Evolutionary conservation across 1,140 invertebrate species (phyloP), one percentile per base, ranked within the genome.

Genomic region (Harlomillsia oculata): DNA sequence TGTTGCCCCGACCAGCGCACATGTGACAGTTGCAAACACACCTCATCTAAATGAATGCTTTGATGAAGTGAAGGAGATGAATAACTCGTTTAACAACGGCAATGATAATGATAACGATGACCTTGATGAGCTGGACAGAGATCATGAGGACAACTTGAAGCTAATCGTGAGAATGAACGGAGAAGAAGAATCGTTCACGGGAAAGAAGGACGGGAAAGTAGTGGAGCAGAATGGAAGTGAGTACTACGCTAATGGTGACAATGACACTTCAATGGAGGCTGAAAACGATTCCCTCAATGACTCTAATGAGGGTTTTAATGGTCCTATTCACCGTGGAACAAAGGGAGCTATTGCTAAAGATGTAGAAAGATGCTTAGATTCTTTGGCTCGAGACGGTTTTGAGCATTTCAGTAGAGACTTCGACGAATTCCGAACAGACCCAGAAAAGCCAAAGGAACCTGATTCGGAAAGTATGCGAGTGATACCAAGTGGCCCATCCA

Each of bases 401-500:
- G n/a, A n/a, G n/a, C n/a, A n/a, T n/a, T 41, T 39, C 43, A 25
- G 18, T 21, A 20, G 20, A 2, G 53, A 61, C 18, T 64, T 64
- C 50, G 63, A 62, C 29, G 56, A 60, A 14, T 36, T 62, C 9
- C 32, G 63, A 18, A 55, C 49, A 9, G 60, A 65, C 30, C 60
- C 57, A 5, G 59, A 65, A 36, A 53, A 57, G 20, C 49, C 49
- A 6, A 65, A 65, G 44, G 63, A 65, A 43, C 56, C 60, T 13
- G 63, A 65, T 37, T 57, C 56, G 5, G 63, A 65, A 25, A 62
- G 59, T 43, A 18, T 65, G 2, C n/a, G 63, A 23, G 63, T 65
- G 4, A 65, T 65, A n/a, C 63, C 63, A 0, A 60, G 56, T 55
- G 63, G 63, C 20, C 63, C 63, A 20, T 62, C 59, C 1, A 62